Evolutionary conservation across 2,113 vertebrate species (phyloP), one percentile per base, ranked within the genome.

Genomic region (Peucedramus taeniatus): DNA sequence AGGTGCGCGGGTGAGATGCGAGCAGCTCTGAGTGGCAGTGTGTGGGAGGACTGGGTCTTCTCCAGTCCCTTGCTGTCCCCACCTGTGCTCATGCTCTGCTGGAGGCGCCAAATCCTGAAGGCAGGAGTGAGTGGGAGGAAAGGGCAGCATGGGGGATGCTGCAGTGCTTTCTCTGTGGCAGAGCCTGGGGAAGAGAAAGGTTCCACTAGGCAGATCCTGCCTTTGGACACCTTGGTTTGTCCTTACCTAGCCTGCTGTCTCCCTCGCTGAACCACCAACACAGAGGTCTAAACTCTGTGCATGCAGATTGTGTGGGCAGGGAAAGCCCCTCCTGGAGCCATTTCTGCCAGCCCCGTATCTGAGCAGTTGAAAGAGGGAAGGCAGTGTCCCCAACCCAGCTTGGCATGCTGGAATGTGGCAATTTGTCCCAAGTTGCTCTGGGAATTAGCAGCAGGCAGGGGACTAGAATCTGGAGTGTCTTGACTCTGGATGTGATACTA

Each of bases 181-280:
- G 31, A 86, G n/a, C 22, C 17, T 63, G 6, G 4, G 40, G 23
- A 54, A 31, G 31, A 63, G n/a, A 33, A 56, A 68, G 27, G n/a
- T 35, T 88, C n/a, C 27, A 10, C 28, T 17, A 15, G 60, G n/a
- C 24, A 61, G 31, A 47, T 49, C 27, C 18, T 87, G n/a, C 21
- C 15, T 87, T 31, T 57, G 40, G n/a, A 39, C 24, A 20, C 20
- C 7, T 61, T 40, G 31, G 5, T 82, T 92, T 82, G 17, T 17
- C 19, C 47, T 78, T 60, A 44, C 18, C 30, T 84, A 15, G 23
- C 33, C 30, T 1, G 1, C 14, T 65, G 13, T 31, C 21, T 74
- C 17, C 23, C 31, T 14, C 1, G 2, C n/a, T 57, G 50, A 50
- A 57, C n/a, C 21, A 37, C 27, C 39, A 42, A 11, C 0, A 0